Evolutionary conservation across 1,140 invertebrate genomes (phyloP).

Genomic region (Periplaneta americana): DNA sequence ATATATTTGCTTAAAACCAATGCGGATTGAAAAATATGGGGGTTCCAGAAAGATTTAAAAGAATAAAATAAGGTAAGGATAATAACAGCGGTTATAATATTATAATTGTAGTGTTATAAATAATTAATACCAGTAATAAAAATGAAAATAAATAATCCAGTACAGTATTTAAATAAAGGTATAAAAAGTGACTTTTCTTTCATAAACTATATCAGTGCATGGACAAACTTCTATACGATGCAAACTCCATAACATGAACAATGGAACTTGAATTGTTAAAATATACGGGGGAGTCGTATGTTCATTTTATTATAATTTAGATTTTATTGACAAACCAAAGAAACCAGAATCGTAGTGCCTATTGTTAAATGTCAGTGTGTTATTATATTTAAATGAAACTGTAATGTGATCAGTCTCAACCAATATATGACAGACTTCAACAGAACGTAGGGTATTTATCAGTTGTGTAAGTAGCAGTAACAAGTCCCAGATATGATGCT

Average conservation of each 20-base stretch:
- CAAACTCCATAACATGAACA: not conserved
- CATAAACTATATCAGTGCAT: not conserved
- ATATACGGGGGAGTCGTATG: not conserved
- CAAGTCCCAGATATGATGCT: not conserved
- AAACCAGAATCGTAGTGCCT: not conserved
- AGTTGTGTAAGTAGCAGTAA: not conserved
- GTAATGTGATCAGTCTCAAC: not conserved
- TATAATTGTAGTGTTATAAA: not conserved
- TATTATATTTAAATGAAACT: not conserved
- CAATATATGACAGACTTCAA: not conserved
- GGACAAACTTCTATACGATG: not conserved
- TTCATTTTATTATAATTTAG: not conserved
- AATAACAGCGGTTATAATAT: not conserved
- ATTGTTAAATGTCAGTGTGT: not conserved
- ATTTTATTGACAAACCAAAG: not conserved
- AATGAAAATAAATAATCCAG: not conserved
- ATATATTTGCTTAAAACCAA: not conserved
- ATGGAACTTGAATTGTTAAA: not conserved
- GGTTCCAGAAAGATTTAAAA: not conserved
- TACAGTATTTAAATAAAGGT: too few relatives aligned
- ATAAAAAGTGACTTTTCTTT: too few relatives aligned
- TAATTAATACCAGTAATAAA: not conserved
- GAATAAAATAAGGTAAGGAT: not conserved
- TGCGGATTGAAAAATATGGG: not conserved
- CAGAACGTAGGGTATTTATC: not conserved